phyloP scores from a whole-genome alignment of 2,797 vertebrate genomes.

The Calcarius lapponicus region DNA sequence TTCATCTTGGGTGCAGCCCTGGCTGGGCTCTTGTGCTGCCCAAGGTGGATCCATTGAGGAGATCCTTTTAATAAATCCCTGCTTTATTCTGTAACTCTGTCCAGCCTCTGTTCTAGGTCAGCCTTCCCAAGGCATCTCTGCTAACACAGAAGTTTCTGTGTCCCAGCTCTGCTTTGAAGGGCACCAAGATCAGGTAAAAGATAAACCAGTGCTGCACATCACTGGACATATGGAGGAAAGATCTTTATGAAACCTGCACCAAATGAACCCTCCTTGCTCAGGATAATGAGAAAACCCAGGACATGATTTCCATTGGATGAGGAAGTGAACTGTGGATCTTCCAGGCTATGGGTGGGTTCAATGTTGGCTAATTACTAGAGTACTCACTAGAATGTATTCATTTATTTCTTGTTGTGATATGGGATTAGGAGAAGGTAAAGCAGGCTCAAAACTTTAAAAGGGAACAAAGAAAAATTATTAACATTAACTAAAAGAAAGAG shows the following conservation, averaged over 20 bases:
- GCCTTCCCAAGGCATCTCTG: background rate
- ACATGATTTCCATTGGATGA: fast-evolving
- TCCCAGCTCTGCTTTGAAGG: background rate
- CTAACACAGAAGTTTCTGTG: background rate
- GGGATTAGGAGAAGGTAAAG: background rate
- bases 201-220: background rate
- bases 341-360: background rate
- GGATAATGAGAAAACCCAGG: background rate
- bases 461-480: background rate
- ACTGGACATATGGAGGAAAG: fast-evolving
- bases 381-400: background rate
- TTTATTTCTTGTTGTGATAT: background rate
- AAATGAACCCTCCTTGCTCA: background rate
- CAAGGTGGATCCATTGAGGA: too few species aligned
- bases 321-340: fast-evolving
- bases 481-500: background rate
- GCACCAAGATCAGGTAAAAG: background rate
- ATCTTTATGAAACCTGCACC: background rate
- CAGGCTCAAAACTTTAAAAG: background rate
- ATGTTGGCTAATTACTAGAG: background rate
- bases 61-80: too few species aligned
- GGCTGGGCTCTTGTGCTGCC: too few species aligned
- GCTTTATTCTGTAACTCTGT: background rate
- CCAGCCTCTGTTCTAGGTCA: background rate
- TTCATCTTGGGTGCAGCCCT: too few species aligned